Conservation (phyloP, 2,888 invertebrate species). For the Byasa hedistus region DNA sequence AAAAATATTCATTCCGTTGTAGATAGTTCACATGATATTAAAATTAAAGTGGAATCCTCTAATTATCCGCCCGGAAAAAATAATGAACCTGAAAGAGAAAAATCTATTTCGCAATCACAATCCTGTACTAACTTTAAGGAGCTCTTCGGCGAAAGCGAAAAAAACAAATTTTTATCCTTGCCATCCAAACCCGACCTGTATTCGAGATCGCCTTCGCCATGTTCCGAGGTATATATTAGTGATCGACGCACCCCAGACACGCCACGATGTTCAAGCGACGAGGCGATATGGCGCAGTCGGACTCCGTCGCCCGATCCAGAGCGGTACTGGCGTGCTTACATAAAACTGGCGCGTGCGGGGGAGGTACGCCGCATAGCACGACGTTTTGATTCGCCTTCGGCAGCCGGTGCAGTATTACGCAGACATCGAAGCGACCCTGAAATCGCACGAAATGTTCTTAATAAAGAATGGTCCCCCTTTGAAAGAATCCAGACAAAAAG, state of each 20-base stretch:
- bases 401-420: slow-evolving; percentile 74
- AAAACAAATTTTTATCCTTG: slow-evolving; percentile 79
- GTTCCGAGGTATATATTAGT: slow-evolving; percentile 69
- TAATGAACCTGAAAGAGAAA: slow-evolving; percentile 39
- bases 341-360: slow-evolving; percentile 86
- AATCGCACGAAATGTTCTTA: slow-evolving; percentile 81
- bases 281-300: slow-evolving; percentile 84
- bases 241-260: slow-evolving; percentile 76
- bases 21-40: slow-evolving; percentile 71
- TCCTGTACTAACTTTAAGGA: slow-evolving; percentile 89
- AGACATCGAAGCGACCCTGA: slow-evolving; percentile 90
- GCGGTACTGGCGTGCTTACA: slow-evolving; percentile 83
- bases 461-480: slow-evolving; percentile 71
- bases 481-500: slow-evolving; percentile 56
- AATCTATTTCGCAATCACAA: slow-evolving; percentile 77
- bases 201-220: slow-evolving; percentile 77
- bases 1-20: slow-evolving; percentile 76
- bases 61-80: slow-evolving; percentile 39
- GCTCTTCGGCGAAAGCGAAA: slow-evolving; percentile 87
- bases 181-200: slow-evolving; percentile 68
- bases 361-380: slow-evolving; percentile 88
- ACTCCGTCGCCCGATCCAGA: slow-evolving; percentile 87
- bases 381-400: slow-evolving; percentile 86
- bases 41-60: slow-evolving; percentile 39
- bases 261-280: slow-evolving; percentile 81